Percentiles rank a stretch among this genome's conserved stretches.
Conservation (phyloP, 2,797 vertebrate genomes). For the Bryconaethiops microstoma region DNA sequence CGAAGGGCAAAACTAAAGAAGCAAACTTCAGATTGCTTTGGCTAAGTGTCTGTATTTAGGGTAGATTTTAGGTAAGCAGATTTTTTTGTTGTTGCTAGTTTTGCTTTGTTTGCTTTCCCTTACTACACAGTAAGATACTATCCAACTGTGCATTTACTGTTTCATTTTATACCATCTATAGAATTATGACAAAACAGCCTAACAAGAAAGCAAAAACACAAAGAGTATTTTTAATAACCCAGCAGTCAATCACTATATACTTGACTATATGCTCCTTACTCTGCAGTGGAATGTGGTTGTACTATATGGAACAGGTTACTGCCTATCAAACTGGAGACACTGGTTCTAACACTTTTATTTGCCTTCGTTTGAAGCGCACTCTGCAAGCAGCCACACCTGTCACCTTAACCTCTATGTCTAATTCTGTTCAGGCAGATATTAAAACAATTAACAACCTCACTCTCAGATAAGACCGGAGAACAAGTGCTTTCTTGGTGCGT, state of each 20-base stretch:
- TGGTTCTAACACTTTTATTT: constrained; percentile 26
- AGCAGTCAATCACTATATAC: neutral
- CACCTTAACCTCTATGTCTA: constrained; percentile 24
- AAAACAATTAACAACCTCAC: constrained; percentile 15
- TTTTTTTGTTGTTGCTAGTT: too few relatives aligned
- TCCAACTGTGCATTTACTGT: neutral
- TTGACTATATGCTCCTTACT: neutral
- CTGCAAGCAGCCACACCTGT: constrained; percentile 12
- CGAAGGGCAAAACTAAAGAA: neutral
- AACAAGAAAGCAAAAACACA: neutral
- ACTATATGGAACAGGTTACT: constrained; percentile 31
- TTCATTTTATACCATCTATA: neutral
- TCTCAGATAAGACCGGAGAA: constrained; percentile 10
- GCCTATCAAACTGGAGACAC: constrained; percentile 33
- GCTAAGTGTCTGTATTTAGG: neutral
- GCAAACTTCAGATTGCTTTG: neutral
- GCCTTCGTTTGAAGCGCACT: constrained; percentile 30
- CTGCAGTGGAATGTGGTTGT: constrained; percentile 35
- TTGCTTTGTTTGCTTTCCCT: too few relatives aligned
- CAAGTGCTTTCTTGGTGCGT: neutral
- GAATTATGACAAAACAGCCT: neutral
- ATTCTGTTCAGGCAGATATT: constrained; percentile 25
- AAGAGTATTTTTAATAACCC: neutral
- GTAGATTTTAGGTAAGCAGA: neutral
- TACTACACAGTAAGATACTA: neutral